Conservation (phyloP, 1,140 invertebrate species). For the Antheraea pernyi region DNA sequence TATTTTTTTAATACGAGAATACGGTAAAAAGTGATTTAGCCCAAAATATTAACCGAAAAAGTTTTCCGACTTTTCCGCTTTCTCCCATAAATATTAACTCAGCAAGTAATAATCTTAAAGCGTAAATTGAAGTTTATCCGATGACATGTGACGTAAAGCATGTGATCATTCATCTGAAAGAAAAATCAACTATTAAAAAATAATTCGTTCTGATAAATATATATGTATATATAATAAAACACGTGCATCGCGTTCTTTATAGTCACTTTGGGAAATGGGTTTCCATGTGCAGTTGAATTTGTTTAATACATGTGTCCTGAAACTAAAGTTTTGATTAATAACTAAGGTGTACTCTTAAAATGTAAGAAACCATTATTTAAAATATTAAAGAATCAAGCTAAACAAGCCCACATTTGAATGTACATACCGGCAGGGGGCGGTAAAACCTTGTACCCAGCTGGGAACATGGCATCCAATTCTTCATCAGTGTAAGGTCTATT, state of each 20-base stretch:
- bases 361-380: conserved; percentile 12
- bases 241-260: conserved; percentile 47
- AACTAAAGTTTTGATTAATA: conserved; percentile 70
- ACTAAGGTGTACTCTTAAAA: conserved; percentile 49
- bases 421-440: conserved; percentile 92
- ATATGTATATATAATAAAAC: conserved; percentile 38
- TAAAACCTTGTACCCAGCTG: conserved; percentile 98
- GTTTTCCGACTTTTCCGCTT: no score
- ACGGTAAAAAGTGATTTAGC: no score
- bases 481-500: conserved; percentile 98
- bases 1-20: no score
- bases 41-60: no score
- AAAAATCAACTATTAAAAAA: conserved; percentile 68
- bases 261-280: conserved; percentile 33
- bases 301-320: conserved; percentile 74
- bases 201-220: conserved; percentile 20
- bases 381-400: conserved; percentile 6
- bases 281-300: conserved; percentile 43
- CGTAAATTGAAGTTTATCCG: conserved; percentile 53
- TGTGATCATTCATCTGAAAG: conserved; percentile 76
- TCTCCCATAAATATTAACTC: conserved; percentile 19
- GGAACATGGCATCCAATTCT: conserved; percentile 98
- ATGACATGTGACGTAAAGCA: conserved; percentile 60
- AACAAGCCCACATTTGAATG: not conserved
- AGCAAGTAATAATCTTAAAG: conserved; percentile 45